Evolutionary conservation across 2,797 vertebrate species (phyloP), one percentile per base, ranked within the genome.

Genomic region (Clarias laeviceps): DNA sequence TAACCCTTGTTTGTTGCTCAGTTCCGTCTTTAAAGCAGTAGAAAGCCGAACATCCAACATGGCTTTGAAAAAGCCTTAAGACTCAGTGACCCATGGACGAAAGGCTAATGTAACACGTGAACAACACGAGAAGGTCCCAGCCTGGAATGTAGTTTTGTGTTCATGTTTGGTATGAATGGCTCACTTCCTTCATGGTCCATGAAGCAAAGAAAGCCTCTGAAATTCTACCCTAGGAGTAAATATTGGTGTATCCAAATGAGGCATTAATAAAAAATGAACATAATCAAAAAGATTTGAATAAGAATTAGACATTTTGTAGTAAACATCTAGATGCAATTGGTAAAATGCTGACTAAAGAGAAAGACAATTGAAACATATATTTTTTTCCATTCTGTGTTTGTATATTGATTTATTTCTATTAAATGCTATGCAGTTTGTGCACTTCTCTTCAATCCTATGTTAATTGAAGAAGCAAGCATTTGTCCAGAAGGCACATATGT

Each of bases 41-140:
- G 92, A 95, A 81, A 87, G 64, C 79, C 54, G 93, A 95, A 94
- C 92, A 94, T 94, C 93, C 91, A 92, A 76, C 89, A 91, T 86
- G 90, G 92, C 88, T 88, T 93, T 92, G 90, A 93, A 94, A 94
- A 94, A 93, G 89, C 91, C 90, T 91, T 93, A 90, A 89, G 80
- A 88, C 79, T 90, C 92, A 86, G 78, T 95, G 95, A 96, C 93
- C 95, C 94, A 90, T 88, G 93, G 91, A 64, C 90, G 84, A 17
- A 90, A 86, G 92, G 93, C 92, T 92, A 93, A 78, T 8, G 92
- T 91, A 89, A 91, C 93, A 93, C 91, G 89, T 84, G 91, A 93
- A 92, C 89, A 88, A 86, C 66, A 85, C 76, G 40, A 88, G 77
- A 79, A 84, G 86, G 83, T 84, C 85, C 90, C 82, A 87, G 85